These are phyloP conservation scores for Brachionus sp. DNA, from an alignment of 1,140 invertebrate species.

Conservation along the genomic window DNA sequence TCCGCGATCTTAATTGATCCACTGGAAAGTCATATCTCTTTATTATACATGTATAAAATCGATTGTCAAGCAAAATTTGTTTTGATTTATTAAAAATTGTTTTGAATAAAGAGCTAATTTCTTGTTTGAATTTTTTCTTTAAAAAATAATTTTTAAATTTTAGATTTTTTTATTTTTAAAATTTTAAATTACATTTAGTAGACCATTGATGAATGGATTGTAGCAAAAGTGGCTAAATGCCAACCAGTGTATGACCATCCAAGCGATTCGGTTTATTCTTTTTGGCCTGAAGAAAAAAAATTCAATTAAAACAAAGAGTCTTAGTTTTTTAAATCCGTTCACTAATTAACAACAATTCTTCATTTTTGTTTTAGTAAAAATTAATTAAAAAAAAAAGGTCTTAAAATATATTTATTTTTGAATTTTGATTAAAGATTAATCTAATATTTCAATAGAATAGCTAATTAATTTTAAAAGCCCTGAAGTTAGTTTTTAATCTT, in stretches of 20 bases:
- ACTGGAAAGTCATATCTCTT: neutral
- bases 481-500: no score
- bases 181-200: constrained; percentile 28
- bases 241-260: constrained; percentile 14
- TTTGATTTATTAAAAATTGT: neutral
- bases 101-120: constrained; percentile 18
- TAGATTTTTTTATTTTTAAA: neutral
- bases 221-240: constrained; percentile 43
- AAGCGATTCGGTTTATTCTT: neutral
- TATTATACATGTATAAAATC: neutral
- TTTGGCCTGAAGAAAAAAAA: neutral
- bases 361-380: no score
- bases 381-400: no score
- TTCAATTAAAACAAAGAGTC: no score
- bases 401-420: no score
- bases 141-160: neutral
- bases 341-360: no score
- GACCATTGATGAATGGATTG: constrained; percentile 43
- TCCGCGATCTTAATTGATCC: neutral
- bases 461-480: no score
- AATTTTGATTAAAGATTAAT: no score
- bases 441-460: no score
- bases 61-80: constrained; percentile 3
- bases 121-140: constrained; percentile 36
- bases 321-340: no score